Evolutionary conservation across 2,113 vertebrate genomes (phyloP).

Genomic region (Abramis brama): DNA sequence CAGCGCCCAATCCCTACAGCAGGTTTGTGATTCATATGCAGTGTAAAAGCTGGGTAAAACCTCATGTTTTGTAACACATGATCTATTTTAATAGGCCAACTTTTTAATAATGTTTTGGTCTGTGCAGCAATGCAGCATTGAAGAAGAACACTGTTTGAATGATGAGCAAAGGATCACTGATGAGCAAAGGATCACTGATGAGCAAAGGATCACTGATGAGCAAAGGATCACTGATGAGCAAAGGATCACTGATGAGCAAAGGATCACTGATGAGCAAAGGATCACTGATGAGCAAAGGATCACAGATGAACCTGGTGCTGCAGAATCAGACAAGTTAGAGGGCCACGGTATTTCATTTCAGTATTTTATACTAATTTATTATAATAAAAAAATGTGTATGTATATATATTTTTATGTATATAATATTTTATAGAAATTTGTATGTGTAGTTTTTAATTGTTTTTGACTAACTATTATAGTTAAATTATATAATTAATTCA

Average conservation of each 20-base stretch:
- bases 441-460: no score
- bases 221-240: slow-evolving; percentile 64
- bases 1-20: slow-evolving; percentile 55
- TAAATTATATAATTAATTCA: no score
- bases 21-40: slow-evolving; percentile 54
- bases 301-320: slow-evolving; percentile 60
- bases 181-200: slow-evolving; percentile 61
- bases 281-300: slow-evolving; percentile 55
- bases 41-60: neutral
- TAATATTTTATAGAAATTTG: no score
- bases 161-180: slow-evolving; percentile 55
- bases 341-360: slow-evolving; percentile 64
- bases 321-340: slow-evolving; percentile 66
- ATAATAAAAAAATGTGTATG: no score
- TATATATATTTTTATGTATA: no score
- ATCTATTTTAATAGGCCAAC: neutral
- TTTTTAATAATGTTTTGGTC: neutral
- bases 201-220: slow-evolving; percentile 43
- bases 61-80: neutral
- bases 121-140: slow-evolving; percentile 60
- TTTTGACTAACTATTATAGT: no score
- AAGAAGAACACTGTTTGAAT: slow-evolving; percentile 49
- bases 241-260: slow-evolving; percentile 50
- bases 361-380: no score
- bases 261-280: slow-evolving; percentile 58